These are phyloP conservation scores for Lasiurus cinereus DNA, from an alignment of 2,113 vertebrate species.

Conservation along the genomic window DNA sequence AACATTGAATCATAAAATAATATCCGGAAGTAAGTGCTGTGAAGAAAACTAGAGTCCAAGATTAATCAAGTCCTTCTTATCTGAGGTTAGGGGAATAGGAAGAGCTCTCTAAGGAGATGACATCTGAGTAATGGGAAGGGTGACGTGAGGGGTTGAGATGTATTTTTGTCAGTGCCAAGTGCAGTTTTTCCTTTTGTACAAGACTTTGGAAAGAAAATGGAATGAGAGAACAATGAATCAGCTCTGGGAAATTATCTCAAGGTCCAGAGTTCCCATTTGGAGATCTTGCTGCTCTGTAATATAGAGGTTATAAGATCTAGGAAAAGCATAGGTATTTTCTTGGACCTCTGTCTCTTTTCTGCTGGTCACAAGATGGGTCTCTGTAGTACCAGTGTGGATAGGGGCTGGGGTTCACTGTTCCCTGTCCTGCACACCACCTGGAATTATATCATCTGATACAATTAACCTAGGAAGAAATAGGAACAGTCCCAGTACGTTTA, in stretches of 20 bases:
- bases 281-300: background rate
- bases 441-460: background rate
- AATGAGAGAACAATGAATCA: background rate
- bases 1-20: background rate
- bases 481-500: background rate
- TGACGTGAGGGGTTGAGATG: background rate
- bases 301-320: background rate
- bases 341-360: background rate
- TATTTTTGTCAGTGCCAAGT: background rate
- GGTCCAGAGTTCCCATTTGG: background rate
- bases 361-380: background rate
- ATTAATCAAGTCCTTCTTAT: background rate
- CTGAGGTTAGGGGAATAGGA: background rate
- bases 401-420: background rate
- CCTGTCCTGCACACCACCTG: background rate
- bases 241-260: background rate
- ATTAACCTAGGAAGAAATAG: background rate
- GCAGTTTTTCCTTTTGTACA: background rate
- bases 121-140: no score
- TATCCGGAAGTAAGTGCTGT: background rate
- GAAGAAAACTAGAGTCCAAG: background rate
- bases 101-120: background rate
- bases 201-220: background rate
- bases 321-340: background rate
- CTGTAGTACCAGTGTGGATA: rapidly evolving